Evolutionary conservation across 2,797 vertebrate genomes (phyloP).

Genomic region (Girardinus metallicus): DNA sequence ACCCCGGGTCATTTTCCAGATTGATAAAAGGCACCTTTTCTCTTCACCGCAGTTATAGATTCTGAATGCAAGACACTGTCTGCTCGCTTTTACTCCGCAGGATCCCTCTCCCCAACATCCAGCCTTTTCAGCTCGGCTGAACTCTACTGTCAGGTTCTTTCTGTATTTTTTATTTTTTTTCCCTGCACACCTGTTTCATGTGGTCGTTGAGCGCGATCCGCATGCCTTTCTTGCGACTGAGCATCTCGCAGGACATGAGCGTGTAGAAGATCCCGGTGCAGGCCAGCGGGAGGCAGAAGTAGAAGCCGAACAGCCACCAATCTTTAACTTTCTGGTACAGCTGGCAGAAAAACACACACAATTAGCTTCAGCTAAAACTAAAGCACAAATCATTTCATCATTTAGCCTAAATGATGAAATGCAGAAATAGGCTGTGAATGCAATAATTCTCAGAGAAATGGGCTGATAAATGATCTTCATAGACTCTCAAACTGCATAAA

Average conservation of each 20-base stretch:
- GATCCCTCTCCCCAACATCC: neutral
- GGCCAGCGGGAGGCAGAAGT: constrained; percentile 89
- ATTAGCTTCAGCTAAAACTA: neutral
- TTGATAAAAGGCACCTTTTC: neutral
- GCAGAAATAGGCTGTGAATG: neutral
- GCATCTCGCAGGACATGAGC: constrained; percentile 91
- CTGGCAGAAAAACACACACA: constrained; percentile 57
- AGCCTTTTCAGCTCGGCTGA: neutral
- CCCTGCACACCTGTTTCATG: constrained; percentile 86
- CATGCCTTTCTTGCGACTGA: constrained; percentile 89
- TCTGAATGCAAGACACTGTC: too few relatives aligned
- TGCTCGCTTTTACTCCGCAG: neutral
- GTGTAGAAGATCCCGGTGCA: constrained; percentile 91
- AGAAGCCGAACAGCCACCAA: constrained; percentile 93
- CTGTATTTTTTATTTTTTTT: too few relatives aligned
- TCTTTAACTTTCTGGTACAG: constrained; percentile 87
- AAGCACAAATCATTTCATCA: neutral
- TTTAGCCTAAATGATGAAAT: neutral
- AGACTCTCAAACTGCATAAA: neutral
- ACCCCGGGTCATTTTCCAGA: neutral
- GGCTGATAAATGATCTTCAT: neutral
- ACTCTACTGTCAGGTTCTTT: neutral
- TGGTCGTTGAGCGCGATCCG: constrained; percentile 90
- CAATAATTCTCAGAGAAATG: neutral
- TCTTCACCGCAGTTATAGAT: neutral